These are phyloP conservation scores for Agrilus cyanescens DNA, from an alignment of 2,888 invertebrate species.

Conservation along the genomic window DNA sequence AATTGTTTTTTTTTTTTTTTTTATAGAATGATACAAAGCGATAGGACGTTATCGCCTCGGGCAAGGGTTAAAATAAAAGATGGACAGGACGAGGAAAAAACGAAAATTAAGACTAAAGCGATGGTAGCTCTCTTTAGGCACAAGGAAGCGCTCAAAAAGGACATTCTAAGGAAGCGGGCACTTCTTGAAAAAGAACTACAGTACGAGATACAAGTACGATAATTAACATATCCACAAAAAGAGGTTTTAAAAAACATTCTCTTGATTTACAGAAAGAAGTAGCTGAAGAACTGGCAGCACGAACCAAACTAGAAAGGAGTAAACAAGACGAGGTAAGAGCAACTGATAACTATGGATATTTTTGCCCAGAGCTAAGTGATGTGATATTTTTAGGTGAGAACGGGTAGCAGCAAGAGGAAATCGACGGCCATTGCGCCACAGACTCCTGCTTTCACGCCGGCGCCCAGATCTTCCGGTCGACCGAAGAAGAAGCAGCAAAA, in stretches of 20 bases:
- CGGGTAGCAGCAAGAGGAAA: slow-evolving; percentile 45
- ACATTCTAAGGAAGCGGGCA: slow-evolving; percentile 82
- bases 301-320: slow-evolving; percentile 58
- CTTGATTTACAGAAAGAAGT: slow-evolving; percentile 51
- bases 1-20: not conserved
- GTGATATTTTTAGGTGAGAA: slow-evolving; percentile 35
- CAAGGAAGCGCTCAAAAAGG: slow-evolving; percentile 85
- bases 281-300: slow-evolving; percentile 56
- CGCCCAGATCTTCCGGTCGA: slow-evolving; percentile 18
- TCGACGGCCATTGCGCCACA: slow-evolving; percentile 33
- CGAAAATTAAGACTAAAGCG: slow-evolving; percentile 46
- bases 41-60: slow-evolving; percentile 28
- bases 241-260: not conserved
- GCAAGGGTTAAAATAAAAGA: slow-evolving; percentile 30
- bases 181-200: slow-evolving; percentile 81
- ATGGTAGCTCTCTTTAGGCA: slow-evolving; percentile 73
- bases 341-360: too few relatives aligned
- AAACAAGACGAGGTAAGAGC: slow-evolving; percentile 37
- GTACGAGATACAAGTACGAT: slow-evolving; percentile 68
- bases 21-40: slow-evolving; percentile 9
- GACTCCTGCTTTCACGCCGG: not conserved
- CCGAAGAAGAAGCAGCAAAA: slow-evolving; percentile 30
- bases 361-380: too few relatives aligned
- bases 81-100: slow-evolving; percentile 41
- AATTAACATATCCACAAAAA: not conserved